Percentiles rank a stretch among this genome's conserved stretches.
phyloP scores from a whole-genome alignment of 1,140 invertebrate species.

The Meteorus sp. region DNA sequence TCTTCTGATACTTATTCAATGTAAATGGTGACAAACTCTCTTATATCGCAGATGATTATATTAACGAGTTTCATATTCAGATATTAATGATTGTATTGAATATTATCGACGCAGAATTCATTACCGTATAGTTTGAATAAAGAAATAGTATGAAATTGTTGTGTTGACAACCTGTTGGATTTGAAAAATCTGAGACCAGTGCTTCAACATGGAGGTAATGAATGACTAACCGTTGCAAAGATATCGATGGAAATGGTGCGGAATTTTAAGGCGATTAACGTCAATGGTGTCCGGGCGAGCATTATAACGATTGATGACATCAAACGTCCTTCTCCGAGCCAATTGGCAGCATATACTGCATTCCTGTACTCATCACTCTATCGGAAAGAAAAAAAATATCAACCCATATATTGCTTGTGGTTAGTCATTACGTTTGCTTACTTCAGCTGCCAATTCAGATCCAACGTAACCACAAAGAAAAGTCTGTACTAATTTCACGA shows the following conservation, averaged over 20 bases:
- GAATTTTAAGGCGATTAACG: slow-evolving; percentile 29
- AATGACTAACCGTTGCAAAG: slow-evolving; percentile 32
- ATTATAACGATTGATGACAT: slow-evolving; percentile 29
- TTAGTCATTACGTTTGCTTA: neutral
- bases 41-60: too few species aligned
- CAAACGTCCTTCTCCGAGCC: slow-evolving; percentile 23
- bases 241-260: slow-evolving; percentile 33
- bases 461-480: slow-evolving; percentile 6
- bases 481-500: neutral
- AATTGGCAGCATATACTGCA: slow-evolving; percentile 23
- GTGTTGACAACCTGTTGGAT: slow-evolving; percentile 20
- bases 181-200: neutral
- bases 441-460: neutral
- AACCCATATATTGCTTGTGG: neutral
- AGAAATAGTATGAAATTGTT: slow-evolving; percentile 23
- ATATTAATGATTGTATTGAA: too few species aligned
- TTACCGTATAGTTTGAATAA: slow-evolving; percentile 16
- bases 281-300: slow-evolving; percentile 32
- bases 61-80: too few species aligned
- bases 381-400: neutral
- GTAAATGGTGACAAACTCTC: too few species aligned
- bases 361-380: slow-evolving; percentile 23
- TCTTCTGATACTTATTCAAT: too few species aligned
- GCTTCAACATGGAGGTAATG: neutral
- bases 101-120: too few species aligned